Conservation (phyloP, 2,797 vertebrate species). For the Malurus splendens region DNA sequence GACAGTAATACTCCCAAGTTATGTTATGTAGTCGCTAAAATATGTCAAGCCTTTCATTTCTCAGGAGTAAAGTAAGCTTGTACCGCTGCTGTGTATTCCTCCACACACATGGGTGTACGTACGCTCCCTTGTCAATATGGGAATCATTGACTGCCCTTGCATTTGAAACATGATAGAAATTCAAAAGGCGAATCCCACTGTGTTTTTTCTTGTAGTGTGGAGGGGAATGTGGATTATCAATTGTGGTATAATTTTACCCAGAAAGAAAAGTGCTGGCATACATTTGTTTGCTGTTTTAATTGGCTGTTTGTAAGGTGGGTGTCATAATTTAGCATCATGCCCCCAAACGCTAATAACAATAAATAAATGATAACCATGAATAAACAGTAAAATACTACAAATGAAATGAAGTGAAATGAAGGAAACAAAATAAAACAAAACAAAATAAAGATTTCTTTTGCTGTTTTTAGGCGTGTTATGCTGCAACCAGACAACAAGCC, state of each 20-base stretch:
- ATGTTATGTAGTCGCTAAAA: slow-evolving; percentile 63
- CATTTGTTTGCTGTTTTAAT: background rate
- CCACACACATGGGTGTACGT: background rate
- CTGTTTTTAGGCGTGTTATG: background rate
- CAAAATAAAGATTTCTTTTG: background rate
- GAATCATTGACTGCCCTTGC: slow-evolving; percentile 6
- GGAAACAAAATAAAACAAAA: background rate
- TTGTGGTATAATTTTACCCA: background rate
- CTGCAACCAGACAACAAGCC: background rate
- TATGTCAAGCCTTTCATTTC: slow-evolving; percentile 63
- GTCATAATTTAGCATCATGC: background rate
- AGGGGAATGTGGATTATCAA: background rate
- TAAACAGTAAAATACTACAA: background rate
- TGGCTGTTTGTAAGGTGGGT: background rate
- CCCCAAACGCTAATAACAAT: background rate
- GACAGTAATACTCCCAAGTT: slow-evolving; percentile 49
- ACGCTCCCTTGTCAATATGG: background rate
- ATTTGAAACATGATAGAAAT: slow-evolving; percentile 25
- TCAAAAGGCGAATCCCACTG: background rate
- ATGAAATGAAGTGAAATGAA: background rate
- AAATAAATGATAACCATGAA: background rate
- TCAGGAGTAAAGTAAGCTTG: slow-evolving; percentile 50
- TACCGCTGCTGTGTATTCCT: slow-evolving; percentile 40
- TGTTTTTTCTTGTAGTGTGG: background rate
- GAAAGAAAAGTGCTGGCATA: background rate